Evolutionary conservation across 2,797 vertebrate species (phyloP).

Genomic region (Antennarius maculatus): DNA sequence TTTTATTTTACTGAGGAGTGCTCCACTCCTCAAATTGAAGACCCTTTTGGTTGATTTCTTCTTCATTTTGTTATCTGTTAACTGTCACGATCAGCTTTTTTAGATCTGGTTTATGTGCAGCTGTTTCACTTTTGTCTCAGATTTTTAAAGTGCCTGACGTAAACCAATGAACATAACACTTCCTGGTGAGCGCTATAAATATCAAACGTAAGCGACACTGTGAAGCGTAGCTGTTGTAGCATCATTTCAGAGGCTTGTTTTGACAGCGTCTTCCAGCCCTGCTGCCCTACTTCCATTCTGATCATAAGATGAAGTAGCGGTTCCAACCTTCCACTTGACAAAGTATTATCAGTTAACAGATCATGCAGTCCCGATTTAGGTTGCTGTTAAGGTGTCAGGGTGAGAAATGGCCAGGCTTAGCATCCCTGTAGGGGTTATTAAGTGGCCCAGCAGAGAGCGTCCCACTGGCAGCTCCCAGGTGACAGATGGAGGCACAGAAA

Average conservation of each 20-base stretch:
- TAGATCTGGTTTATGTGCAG: no score
- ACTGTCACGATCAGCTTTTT: no score
- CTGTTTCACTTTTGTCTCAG: no score
- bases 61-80: no score
- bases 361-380: conserved; percentile 58
- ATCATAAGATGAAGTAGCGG: conserved; percentile 27
- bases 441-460: conserved; percentile 28
- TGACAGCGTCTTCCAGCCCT: not conserved
- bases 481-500: conserved; percentile 52
- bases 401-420: conserved; percentile 48
- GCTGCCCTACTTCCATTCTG: conserved; percentile 35
- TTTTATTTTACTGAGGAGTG: no score
- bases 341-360: conserved; percentile 62
- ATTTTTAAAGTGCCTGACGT: no score
- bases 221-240: no score
- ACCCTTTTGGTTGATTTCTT: no score
- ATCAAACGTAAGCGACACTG: not conserved
- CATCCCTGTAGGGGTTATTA: conserved; percentile 62
- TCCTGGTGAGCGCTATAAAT: not conserved
- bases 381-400: conserved; percentile 58
- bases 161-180: not conserved
- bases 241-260: not conserved
- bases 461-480: conserved; percentile 30
- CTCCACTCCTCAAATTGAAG: no score
- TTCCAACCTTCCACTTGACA: conserved; percentile 23